These are phyloP conservation scores for Drosophila meridionalis DNA, from an alignment of 2,888 invertebrate genomes.

Conservation along the genomic window DNA sequence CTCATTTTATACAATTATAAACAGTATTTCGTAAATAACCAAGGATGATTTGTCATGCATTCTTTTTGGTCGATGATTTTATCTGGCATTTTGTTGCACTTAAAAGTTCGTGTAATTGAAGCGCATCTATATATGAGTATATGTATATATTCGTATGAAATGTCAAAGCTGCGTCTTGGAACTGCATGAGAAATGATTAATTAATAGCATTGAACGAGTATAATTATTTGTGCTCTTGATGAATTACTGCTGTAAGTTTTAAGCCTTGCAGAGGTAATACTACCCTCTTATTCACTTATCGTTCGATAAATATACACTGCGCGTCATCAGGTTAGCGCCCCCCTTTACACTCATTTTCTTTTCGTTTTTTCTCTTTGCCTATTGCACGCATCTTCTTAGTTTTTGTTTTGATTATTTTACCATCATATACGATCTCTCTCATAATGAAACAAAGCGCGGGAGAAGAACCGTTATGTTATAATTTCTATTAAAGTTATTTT, in stretches of 20 bases:
- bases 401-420: too few relatives aligned
- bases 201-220: conserved; percentile 18
- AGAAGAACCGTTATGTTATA: too few relatives aligned
- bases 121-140: conserved; percentile 20
- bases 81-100: background rate
- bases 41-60: conserved; percentile 33
- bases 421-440: too few relatives aligned
- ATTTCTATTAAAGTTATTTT: too few relatives aligned
- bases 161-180: conserved; percentile 4
- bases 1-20: background rate
- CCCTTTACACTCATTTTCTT: too few relatives aligned
- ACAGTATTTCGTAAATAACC: background rate
- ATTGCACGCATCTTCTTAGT: too few relatives aligned
- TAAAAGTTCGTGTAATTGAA: conserved; percentile 3
- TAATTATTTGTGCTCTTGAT: conserved; percentile 26
- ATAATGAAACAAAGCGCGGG: too few relatives aligned
- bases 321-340: too few relatives aligned
- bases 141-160: background rate
- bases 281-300: background rate
- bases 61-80: background rate
- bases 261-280: conserved; percentile 14
- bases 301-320: background rate
- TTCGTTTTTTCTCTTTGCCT: too few relatives aligned
- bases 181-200: conserved; percentile 9
- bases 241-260: conserved; percentile 5